Evolutionary conservation across 2,113 vertebrate species (phyloP), one percentile per base, ranked within the genome.

Genomic region (Petrocephalus zakoni): DNA sequence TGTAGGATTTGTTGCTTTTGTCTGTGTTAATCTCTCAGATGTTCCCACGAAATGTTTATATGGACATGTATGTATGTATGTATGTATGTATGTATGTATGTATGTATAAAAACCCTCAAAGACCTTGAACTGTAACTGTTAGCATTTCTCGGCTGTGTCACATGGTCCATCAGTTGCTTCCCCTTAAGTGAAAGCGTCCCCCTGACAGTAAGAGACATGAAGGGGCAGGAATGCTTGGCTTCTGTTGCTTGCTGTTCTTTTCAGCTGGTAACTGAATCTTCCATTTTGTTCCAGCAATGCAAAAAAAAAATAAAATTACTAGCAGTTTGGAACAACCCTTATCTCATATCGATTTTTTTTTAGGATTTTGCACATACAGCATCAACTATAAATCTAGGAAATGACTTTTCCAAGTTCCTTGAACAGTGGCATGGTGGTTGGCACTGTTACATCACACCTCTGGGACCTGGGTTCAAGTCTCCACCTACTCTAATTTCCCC

Each of bases 111-210:
- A 94, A 95, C 96, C 96, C 95, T 96, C 94, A 90, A 95, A 94
- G 95, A 96, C 96, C 95, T 96, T 95, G 95, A 94, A 96, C 96
- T 97, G 94, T 95, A 96, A 96, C 94, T 94, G 93, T 96, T 96
- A 93, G 95, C 96, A 94, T 94, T 96, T 96, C 93, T 96, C 96
- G 94, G 94, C 95, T 95, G 96, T 97, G 96, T 97, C 96, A 96
- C 95, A 96, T 95, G 95, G 96, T 97, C 97, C 97, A 94, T 95
- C 94, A 95, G 92, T 96, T 95, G 95, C 96, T 95, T 96, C 91
- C 91, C 93, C 89, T 75, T 89, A 91, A 88, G 89, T 90, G 88
- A 90, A 89, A 89, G 89, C 42, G 92, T 95, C 92, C 91, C 93
- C 94, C 94, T 93, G 93, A 92, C 90, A 90, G 91, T 25, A 37